Percentiles rank a stretch among this genome's conserved stretches.
Evolutionary conservation across 2,113 vertebrate genomes (phyloP).

Genomic region (Neolamprologus cancellatus): DNA sequence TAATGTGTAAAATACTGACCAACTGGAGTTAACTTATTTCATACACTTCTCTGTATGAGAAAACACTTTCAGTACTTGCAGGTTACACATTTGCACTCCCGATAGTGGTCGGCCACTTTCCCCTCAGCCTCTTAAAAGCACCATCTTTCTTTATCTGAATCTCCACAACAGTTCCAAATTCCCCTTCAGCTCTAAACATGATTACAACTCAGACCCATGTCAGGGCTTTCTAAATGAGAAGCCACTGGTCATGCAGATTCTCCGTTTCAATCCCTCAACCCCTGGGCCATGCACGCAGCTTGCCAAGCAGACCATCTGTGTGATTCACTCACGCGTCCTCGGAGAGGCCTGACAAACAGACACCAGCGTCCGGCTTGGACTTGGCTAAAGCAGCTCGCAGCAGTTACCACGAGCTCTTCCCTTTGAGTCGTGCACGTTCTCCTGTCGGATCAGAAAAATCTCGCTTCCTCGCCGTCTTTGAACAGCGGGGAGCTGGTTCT

Average conservation of each 20-base stretch:
- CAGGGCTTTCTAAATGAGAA: background rate
- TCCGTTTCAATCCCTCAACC: background rate
- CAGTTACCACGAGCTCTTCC: background rate
- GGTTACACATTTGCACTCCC: background rate
- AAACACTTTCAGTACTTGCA: fast-evolving
- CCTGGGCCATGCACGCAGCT: background rate
- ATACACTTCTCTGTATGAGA: background rate
- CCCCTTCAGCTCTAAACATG: background rate
- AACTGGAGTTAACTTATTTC: background rate
- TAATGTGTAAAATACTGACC: background rate
- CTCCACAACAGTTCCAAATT: background rate
- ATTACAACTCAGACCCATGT: background rate
- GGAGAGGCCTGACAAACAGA: background rate
- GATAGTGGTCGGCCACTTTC: background rate
- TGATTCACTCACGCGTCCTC: background rate
- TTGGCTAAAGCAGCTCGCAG: background rate
- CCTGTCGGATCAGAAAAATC: background rate
- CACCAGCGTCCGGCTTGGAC: background rate
- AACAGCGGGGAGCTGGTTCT: background rate
- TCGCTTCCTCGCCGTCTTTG: background rate
- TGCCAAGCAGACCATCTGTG: conserved; percentile 20
- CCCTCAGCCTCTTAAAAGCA: background rate
- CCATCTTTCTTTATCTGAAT: background rate
- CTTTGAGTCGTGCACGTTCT: background rate
- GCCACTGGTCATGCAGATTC: background rate